Base-by-base conservation (phyloP, 2,797 vertebrate species). In the Phoeniculus purpureus region DNA sequence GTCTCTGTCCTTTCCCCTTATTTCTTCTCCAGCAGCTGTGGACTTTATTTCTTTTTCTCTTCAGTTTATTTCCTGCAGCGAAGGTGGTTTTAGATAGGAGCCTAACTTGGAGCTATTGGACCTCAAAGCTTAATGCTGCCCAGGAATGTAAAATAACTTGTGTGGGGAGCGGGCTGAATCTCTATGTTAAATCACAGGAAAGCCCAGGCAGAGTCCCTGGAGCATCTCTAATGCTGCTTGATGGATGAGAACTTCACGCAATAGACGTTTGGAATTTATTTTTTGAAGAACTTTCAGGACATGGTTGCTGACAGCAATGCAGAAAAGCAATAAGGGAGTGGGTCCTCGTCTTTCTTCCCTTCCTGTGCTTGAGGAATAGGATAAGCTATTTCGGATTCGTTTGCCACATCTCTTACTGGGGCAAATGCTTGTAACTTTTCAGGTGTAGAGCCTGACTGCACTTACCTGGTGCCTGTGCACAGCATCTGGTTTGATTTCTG, bases 231-330 rank as follows among this genome's bases (percentile, higher is more conserved):
- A 90, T 88, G 43, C n/a, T 22, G 0, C 26, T 22, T 93, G 89
- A 95, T 94, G 75, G 72, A 90, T 94, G 73, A 80, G 45, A 78
- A 80, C 58, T 32, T 76, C 62, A 61, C 10, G 76, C 59, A 94
- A 81, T n/a, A 92, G 84, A 7, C 47, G 51, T 34, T 73, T 72
- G 47, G 32, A 18, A 23, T n/a, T 43, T 54, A 11, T 61, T 47
- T 68, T 6, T 29, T 19, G 40, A 70, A 92, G 47, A 48, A 52
- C 73, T 84, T 65, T 83, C 26, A 59, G 45, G 4, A 2, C 8
- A 4, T 2, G 2, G 3, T 55, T 89, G 45, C 67, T 84, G 82
- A 78, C 73, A 67, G 51, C 55, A 76, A 73, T 78, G n/a, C 7
- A 81, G 75, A 71, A 64, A 81, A 85, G 50, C 58, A 88, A 43